Base-by-base conservation (phyloP, 2,797 vertebrate genomes). In the Hyperoplus lanceolatus region DNA sequence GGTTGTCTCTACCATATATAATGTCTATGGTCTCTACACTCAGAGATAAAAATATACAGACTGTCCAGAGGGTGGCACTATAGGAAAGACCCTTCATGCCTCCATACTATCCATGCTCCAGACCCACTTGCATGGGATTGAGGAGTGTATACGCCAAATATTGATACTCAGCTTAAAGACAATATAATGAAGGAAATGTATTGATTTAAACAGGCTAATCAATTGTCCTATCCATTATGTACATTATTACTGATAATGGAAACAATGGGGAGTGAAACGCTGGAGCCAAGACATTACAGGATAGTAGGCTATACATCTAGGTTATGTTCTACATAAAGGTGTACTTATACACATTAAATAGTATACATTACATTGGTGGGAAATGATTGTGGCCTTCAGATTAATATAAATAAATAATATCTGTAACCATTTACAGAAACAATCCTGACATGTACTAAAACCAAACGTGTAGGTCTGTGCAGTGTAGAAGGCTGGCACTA, bases 191-290 rank as follows among this genome's bases (percentile, higher is more conserved):
- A 73, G 11, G 16, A 70, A 51, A 51, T 38, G 4, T 71, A 78
- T 84, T 76, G 80, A 73, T 76, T 81, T 81, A 63, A 79, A 75
- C 77, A 77, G 57, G 18, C 53, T 41, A 8, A 79, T 81, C 14
- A n/a, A 82, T 76, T 41, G 7, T 38, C 70, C 68, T 71, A 50
- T 8, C 50, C 54, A 71, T 56, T 41, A 74, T 66, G 51, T 79
- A 61, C 59, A 77, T 77, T 73, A 87, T 73, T 64, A 59, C 0
- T 69, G 41, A 77, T 84, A 41, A 78, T 77, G 56, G 13, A 66
- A 67, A 69, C 72, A 74, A 81, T 64, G 74, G 69, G 13, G 41
- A 62, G 42, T 60, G 42, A 75, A 55, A 66, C n/a, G 54, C 15
- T 55, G 38, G 21, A 74, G 12, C 36, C n/a, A 10, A 14, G 53